These are phyloP conservation scores for Maniola jurtina DNA, from an alignment of 1,140 invertebrate genomes.

Conservation along the genomic window DNA sequence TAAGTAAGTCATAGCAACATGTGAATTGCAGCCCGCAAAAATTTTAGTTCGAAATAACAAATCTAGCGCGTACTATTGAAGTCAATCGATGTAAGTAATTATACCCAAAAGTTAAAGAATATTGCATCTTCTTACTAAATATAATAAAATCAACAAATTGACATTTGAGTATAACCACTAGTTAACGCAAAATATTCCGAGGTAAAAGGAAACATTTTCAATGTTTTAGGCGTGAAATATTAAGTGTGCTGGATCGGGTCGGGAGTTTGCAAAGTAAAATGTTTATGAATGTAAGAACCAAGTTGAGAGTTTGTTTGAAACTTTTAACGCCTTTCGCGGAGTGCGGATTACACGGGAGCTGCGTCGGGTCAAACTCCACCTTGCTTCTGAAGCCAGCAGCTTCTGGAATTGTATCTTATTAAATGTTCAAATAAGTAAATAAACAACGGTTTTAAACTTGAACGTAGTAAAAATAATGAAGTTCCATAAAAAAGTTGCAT, in stretches of 20 bases:
- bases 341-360: constrained; percentile 65
- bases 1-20: too few relatives aligned
- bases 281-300: constrained; percentile 73
- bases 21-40: too few relatives aligned
- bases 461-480: too few relatives aligned
- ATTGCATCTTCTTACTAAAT: too few relatives aligned
- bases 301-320: constrained; percentile 52
- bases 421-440: background rate
- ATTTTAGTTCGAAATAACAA: too few relatives aligned
- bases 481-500: too few relatives aligned
- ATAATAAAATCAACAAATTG: too few relatives aligned
- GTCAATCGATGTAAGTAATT: too few relatives aligned
- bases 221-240: constrained; percentile 43
- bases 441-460: too few relatives aligned
- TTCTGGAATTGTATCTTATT: background rate
- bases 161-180: background rate
- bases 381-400: background rate
- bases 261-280: constrained; percentile 61
- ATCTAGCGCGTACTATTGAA: too few relatives aligned
- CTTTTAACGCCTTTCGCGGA: constrained; percentile 63
- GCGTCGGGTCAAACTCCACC: constrained; percentile 60
- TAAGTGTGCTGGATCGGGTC: constrained; percentile 36
- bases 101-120: too few relatives aligned
- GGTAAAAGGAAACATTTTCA: constrained; percentile 19
- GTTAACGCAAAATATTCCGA: constrained; percentile 4